Evolutionary conservation across 2,797 vertebrate genomes (phyloP).

Genomic region (Sciurus carolinensis): DNA sequence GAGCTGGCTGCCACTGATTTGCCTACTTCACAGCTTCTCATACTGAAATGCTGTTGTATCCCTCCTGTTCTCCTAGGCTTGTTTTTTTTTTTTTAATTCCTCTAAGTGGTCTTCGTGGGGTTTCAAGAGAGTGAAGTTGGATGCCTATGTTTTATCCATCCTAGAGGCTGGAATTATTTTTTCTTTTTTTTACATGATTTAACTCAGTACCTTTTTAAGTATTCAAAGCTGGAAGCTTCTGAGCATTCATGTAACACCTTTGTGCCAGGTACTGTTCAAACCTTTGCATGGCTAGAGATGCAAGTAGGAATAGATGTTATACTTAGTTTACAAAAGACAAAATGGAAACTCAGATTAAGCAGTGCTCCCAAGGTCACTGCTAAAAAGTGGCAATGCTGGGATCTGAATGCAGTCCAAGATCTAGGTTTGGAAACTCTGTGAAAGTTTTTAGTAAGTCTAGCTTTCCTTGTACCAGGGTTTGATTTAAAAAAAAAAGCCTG

Average conservation of each 20-base stretch:
- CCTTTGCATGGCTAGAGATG: neutral
- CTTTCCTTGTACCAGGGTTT: neutral
- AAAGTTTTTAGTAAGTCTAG: slow-evolving; percentile 60
- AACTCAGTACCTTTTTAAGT: neutral
- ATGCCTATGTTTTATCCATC: neutral
- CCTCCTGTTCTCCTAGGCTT: slow-evolving; percentile 10
- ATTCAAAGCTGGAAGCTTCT: slow-evolving; percentile 55
- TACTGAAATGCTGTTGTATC: neutral
- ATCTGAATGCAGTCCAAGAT: slow-evolving; percentile 56
- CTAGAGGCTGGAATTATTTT: neutral
- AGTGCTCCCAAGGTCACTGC: slow-evolving; percentile 20
- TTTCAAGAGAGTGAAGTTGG: slow-evolving; percentile 46
- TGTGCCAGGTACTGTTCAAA: slow-evolving; percentile 24
- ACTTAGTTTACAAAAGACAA: slow-evolving; percentile 65
- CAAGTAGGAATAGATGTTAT: slow-evolving; percentile 35
- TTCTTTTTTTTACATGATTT: neutral
- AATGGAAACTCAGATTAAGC: slow-evolving; percentile 50
- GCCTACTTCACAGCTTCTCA: slow-evolving; percentile 49
- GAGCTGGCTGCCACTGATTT: neutral
- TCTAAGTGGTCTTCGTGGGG: slow-evolving; percentile 10
- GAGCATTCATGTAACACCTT: slow-evolving; percentile 12
- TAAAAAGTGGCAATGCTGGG: slow-evolving; percentile 47
- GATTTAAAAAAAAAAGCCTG: slow-evolving; percentile 41
- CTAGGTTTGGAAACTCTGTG: slow-evolving; percentile 54
- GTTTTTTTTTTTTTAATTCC: neutral